phyloP scores from a whole-genome alignment of 2,888 invertebrate genomes.

The Sturmia bella region DNA sequence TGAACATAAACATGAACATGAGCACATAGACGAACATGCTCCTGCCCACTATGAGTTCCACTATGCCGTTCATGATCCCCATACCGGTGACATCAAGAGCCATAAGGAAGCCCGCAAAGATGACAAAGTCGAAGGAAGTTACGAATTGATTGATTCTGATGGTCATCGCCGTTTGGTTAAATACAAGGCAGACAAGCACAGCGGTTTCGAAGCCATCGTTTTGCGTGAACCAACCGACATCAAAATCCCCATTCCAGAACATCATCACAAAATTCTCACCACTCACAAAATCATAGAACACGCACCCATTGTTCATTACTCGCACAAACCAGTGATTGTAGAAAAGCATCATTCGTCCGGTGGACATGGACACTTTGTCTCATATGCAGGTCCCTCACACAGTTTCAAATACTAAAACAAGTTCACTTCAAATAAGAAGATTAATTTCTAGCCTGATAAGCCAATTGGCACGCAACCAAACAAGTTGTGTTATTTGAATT shows the following conservation, averaged over 20 bases:
- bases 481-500: conserved; percentile 23
- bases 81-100: conserved; percentile 83
- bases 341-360: conserved; percentile 25
- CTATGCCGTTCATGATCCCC: conserved; percentile 82
- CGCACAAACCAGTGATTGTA: conserved; percentile 50
- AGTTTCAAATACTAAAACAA: conserved; percentile 76
- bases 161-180: conserved; percentile 83
- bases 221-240: conserved; percentile 82
- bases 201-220: conserved; percentile 83
- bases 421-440: conserved; percentile 1
- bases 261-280: conserved; percentile 71
- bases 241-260: conserved; percentile 78
- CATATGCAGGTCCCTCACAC: conserved; percentile 74
- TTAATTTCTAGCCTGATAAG: neutral
- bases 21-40: conserved; percentile 77
- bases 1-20: conserved; percentile 73
- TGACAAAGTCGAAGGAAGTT: conserved; percentile 83
- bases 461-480: conserved; percentile 2
- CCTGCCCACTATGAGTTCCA: conserved; percentile 83
- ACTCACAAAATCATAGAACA: conserved; percentile 73
- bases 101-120: conserved; percentile 83
- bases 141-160: conserved; percentile 83
- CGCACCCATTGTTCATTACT: conserved; percentile 74
- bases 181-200: conserved; percentile 83
- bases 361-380: conserved; percentile 74